phyloP scores from a whole-genome alignment of 1,140 invertebrate genomes.

The Plectus sambesii region DNA sequence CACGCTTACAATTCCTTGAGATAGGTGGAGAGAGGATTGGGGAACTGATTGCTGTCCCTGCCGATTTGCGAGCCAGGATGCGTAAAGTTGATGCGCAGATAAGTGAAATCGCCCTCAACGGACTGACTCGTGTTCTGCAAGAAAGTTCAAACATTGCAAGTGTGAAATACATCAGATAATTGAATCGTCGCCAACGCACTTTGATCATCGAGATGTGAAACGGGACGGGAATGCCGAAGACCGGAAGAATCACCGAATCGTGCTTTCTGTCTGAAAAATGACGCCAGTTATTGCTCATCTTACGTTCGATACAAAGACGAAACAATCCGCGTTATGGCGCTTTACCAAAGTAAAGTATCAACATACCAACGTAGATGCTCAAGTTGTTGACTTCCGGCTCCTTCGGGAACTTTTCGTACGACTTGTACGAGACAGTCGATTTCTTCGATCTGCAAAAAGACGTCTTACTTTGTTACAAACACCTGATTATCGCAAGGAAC shows the following conservation, averaged over 20 bases:
- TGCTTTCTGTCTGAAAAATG: slow-evolving; percentile 23
- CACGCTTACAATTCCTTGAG: slow-evolving; percentile 85
- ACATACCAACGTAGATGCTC: slow-evolving; percentile 82
- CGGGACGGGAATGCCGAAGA: slow-evolving; percentile 86
- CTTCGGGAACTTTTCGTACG: slow-evolving; percentile 73
- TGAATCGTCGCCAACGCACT: slow-evolving; percentile 31
- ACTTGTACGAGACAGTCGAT: slow-evolving; percentile 88
- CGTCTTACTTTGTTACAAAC: too few relatives aligned
- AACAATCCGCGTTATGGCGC: slow-evolving; percentile 12
- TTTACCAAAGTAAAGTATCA: slow-evolving; percentile 9
- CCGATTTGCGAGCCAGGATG: slow-evolving; percentile 83
- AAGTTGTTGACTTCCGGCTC: slow-evolving; percentile 83
- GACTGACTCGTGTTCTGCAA: slow-evolving; percentile 80
- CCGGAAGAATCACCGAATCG: slow-evolving; percentile 68
- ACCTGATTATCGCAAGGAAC: too few relatives aligned
- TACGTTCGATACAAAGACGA: too few relatives aligned
- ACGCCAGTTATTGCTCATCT: slow-evolving; percentile 1
- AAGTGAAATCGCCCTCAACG: slow-evolving; percentile 97
- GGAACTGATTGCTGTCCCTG: slow-evolving; percentile 77
- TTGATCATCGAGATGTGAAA: slow-evolving; percentile 99
- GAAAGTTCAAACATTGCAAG: slow-evolving; percentile 22
- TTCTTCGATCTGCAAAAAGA: slow-evolving; percentile 59
- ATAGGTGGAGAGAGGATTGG: slow-evolving; percentile 87
- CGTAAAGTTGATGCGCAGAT: slow-evolving; percentile 95
- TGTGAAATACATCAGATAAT: too few relatives aligned